These are phyloP conservation scores for Calephelis perditalis DNA, from an alignment of 2,888 invertebrate genomes.

Conservation along the genomic window DNA sequence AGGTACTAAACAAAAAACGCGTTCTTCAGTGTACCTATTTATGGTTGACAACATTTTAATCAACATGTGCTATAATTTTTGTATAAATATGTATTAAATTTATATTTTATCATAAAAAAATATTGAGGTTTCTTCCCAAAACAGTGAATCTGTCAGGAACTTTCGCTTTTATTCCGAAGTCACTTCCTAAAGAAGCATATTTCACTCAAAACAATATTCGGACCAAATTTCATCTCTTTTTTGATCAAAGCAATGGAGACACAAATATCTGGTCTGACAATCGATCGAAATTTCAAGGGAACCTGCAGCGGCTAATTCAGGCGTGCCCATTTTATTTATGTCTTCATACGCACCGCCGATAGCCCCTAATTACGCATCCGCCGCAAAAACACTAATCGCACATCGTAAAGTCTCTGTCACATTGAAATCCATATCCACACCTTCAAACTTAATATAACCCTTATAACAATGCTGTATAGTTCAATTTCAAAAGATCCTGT, in stretches of 20 bases:
- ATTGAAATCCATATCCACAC: conserved; percentile 19
- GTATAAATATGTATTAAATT: no score
- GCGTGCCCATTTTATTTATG: conserved; percentile 71
- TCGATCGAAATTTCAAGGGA: conserved; percentile 60
- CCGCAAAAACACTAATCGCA: conserved; percentile 75
- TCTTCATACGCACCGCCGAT: conserved; percentile 76
- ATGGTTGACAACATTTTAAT: no score
- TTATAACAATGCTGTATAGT: background rate
- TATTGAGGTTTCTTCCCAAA: no score
- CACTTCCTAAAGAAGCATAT: no score
- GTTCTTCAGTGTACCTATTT: no score
- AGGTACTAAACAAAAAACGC: no score
- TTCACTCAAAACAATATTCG: no score
- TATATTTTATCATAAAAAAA: no score
- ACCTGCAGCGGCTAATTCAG: conserved; percentile 54
- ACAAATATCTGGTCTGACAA: conserved; percentile 39
- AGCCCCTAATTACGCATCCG: conserved; percentile 70
- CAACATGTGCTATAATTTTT: no score
- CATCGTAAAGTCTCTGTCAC: conserved; percentile 41
- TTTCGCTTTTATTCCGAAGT: background rate
- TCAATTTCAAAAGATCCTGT: background rate
- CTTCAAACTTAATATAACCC: background rate
- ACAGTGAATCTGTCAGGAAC: no score
- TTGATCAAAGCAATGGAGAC: conserved; percentile 27
- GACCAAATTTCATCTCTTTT: background rate